Evolutionary conservation across 2,797 vertebrate genomes (phyloP).

Genomic region (Mareca penelope): DNA sequence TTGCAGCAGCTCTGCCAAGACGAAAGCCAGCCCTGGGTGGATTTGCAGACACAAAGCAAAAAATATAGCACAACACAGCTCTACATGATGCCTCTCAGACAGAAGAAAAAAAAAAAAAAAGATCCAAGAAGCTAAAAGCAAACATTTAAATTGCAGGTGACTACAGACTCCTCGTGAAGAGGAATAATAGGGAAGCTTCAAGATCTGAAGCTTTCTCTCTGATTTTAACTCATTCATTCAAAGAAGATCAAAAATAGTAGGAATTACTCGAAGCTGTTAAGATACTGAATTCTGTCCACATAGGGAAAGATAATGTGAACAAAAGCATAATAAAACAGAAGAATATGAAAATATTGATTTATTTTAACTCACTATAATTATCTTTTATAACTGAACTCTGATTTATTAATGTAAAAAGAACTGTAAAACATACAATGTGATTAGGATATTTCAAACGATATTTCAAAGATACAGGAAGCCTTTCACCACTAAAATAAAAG

Average conservation of each 20-base stretch:
- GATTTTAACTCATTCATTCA: not conserved
- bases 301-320: not conserved
- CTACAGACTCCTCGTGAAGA: not conserved
- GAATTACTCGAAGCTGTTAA: not conserved
- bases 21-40: fast-evolving
- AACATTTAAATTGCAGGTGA: not conserved
- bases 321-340: not conserved
- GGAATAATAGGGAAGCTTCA: not conserved
- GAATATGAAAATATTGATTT: not conserved
- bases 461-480: not conserved
- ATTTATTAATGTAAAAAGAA: not conserved
- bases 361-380: not conserved
- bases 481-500: conserved; percentile 1
- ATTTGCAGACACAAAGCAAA: not conserved
- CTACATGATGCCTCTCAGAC: not conserved
- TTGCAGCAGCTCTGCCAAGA: not conserved
- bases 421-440: not conserved
- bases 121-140: not conserved
- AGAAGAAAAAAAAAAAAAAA: not conserved
- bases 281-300: not conserved
- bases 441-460: not conserved
- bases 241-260: not conserved
- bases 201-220: not conserved
- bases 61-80: not conserved
- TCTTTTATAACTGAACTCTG: not conserved